Conservation (phyloP, 2,888 invertebrate genomes). For the Dascillus cervinus region DNA sequence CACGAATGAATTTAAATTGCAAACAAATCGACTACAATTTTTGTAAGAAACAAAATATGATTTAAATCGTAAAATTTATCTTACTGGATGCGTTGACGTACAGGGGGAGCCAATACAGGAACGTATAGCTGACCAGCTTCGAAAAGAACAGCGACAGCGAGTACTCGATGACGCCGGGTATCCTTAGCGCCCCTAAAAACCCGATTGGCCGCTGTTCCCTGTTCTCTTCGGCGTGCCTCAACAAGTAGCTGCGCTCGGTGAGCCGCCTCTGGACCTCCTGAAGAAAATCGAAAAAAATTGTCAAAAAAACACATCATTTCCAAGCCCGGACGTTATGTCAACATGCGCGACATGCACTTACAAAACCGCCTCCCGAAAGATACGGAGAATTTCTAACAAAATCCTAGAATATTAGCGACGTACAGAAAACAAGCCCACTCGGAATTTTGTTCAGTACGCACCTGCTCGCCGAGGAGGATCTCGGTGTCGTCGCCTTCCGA, state of each 20-base stretch:
- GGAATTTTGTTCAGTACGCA: no score
- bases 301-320: constrained; percentile 3
- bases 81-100: constrained; percentile 82
- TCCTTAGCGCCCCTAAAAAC: constrained; percentile 67
- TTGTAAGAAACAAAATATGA: background rate
- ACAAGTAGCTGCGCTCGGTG: constrained; percentile 34
- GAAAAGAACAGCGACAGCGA: constrained; percentile 91
- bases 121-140: constrained; percentile 94
- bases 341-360: constrained; percentile 28
- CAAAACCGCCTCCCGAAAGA: constrained; percentile 25
- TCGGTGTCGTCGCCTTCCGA: constrained; percentile 46
- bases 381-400: constrained; percentile 20
- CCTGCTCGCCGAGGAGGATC: constrained; percentile 53
- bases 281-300: constrained; percentile 7
- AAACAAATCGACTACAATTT: background rate
- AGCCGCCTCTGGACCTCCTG: constrained; percentile 35
- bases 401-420: constrained; percentile 21
- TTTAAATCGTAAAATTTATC: constrained; percentile 34
- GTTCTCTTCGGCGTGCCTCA: constrained; percentile 1
- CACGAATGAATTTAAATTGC: constrained; percentile 1
- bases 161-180: constrained; percentile 91
- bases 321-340: background rate
- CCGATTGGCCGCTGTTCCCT: constrained; percentile 57
- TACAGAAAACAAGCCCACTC: no score
- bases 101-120: constrained; percentile 91